A percentile compares a stretch with the other conserved stretches of the same genome.
phyloP scores from a whole-genome alignment of 2,113 vertebrate species.

The Elaphurus davidianus region DNA sequence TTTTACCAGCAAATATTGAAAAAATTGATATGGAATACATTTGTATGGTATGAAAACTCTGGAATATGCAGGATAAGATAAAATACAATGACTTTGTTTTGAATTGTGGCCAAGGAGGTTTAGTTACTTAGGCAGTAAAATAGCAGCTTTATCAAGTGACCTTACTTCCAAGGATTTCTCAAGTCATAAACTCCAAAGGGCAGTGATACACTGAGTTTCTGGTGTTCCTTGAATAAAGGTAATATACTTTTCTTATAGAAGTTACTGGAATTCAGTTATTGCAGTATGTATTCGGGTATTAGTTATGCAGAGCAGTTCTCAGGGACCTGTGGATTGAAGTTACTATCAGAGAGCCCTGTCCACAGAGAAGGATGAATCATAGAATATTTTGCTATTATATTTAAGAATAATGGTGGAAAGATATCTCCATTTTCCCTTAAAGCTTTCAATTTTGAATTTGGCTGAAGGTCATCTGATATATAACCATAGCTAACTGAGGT shows the following conservation, averaged over 20 bases:
- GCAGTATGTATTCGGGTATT: not conserved
- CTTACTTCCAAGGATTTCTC: not conserved
- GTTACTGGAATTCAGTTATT: not conserved
- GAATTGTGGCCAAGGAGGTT: not conserved
- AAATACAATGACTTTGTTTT: not conserved
- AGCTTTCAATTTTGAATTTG: not conserved
- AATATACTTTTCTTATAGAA: not conserved
- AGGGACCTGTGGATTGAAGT: not conserved
- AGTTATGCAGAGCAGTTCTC: not conserved
- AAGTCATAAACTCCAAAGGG: not conserved
- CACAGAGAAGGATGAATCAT: not conserved
- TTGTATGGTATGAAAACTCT: not conserved
- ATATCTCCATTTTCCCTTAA: not conserved
- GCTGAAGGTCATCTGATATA: not conserved
- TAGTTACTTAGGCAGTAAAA: not conserved
- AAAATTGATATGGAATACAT: not conserved
- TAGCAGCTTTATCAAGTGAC: not conserved
- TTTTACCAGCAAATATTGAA: not conserved
- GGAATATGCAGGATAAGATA: not conserved
- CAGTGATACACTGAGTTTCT: not conserved
- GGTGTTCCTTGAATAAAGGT: not conserved
- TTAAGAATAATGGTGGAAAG: not conserved
- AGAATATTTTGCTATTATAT: not conserved
- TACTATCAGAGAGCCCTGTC: not conserved
- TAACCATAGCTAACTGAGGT: not conserved